Evolutionary conservation across 2,113 vertebrate genomes (phyloP).

Genomic region (Aspidoscelis tigris): DNA sequence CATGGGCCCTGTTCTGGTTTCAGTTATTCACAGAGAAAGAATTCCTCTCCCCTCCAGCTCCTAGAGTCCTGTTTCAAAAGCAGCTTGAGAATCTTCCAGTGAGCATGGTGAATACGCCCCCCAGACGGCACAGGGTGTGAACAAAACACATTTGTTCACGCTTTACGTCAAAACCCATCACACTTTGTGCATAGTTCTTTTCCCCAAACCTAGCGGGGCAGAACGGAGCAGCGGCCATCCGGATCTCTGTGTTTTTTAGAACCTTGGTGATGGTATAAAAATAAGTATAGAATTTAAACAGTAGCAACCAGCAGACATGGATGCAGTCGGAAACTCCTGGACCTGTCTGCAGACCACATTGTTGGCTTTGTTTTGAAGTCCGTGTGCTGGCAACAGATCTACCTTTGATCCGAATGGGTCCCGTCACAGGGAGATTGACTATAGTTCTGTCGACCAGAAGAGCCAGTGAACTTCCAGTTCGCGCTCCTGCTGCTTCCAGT

Average conservation of each 20-base stretch:
- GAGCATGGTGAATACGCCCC: neutral
- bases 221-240: neutral
- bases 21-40: slow-evolving; percentile 17
- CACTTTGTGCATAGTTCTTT: neutral
- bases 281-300: no score
- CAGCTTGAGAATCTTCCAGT: neutral
- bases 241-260: neutral
- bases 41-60: neutral
- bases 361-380: no score
- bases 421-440: no score
- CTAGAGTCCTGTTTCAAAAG: slow-evolving; percentile 6
- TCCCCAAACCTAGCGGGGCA: neutral
- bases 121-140: neutral
- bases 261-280: no score
- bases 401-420: no score
- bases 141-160: neutral
- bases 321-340: no score
- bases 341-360: no score
- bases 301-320: no score
- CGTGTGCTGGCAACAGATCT: no score
- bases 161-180: neutral
- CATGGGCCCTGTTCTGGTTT: neutral
- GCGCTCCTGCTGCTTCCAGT: no score
- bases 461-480: no score
- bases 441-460: no score